A percentile compares a stretch with the other conserved stretches of the same genome.
phyloP scores from a whole-genome alignment of 1,140 invertebrate genomes.

The Stegodyphus mimosarum region DNA sequence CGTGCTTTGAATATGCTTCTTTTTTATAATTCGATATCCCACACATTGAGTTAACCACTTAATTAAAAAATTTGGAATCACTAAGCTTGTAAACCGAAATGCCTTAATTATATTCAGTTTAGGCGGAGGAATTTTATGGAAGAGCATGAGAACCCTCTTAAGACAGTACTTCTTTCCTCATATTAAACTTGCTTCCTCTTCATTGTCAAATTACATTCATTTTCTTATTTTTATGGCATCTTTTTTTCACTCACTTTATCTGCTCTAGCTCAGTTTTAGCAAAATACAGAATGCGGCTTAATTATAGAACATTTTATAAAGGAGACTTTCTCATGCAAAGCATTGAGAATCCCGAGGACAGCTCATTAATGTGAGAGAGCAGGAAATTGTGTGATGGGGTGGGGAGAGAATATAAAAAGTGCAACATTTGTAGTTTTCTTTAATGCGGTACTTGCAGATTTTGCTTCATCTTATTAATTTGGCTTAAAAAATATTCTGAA shows the following conservation, averaged over 20 bases:
- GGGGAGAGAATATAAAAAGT: neutral
- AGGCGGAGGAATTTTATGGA: neutral
- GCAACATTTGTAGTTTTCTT: constrained; percentile 37
- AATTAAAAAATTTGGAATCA: neutral
- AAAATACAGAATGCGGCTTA: constrained; percentile 17
- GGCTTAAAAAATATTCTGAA: constrained; percentile 4
- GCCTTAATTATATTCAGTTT: neutral
- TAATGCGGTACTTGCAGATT: constrained; percentile 8
- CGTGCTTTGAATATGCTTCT: too few species aligned
- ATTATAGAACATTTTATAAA: constrained; percentile 55
- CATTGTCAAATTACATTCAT: neutral
- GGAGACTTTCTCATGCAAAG: neutral
- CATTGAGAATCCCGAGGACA: constrained; percentile 17
- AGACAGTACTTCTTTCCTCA: neutral
- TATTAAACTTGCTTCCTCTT: neutral
- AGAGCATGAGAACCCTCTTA: neutral
- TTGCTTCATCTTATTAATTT: constrained; percentile 28
- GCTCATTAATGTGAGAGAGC: constrained; percentile 37
- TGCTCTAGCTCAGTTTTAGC: neutral
- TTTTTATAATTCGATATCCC: too few species aligned
- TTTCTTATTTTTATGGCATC: neutral
- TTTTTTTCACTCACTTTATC: constrained; percentile 11
- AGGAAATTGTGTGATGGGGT: neutral
- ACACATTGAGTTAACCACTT: neutral
- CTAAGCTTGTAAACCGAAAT: neutral